Evolutionary conservation across 2,113 vertebrate species (phyloP).

Genomic region (Condylura cristata): DNA sequence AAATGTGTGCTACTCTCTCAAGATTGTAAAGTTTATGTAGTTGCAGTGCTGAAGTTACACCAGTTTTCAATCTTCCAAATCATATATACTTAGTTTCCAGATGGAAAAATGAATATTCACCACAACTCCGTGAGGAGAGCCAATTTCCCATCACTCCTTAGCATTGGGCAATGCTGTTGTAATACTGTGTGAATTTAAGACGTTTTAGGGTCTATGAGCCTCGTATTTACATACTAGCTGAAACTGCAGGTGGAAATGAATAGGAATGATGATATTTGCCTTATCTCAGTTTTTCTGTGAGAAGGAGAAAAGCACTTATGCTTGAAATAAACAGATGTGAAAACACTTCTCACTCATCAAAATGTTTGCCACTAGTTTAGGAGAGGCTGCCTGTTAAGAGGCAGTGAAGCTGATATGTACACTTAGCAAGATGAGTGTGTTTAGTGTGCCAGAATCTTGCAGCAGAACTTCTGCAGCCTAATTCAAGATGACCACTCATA

Average conservation of each 20-base stretch:
- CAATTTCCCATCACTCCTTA: constrained; percentile 61
- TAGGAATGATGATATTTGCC: constrained; percentile 59
- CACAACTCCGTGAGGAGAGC: constrained; percentile 32
- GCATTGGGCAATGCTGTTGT: constrained; percentile 24
- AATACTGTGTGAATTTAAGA: constrained; percentile 58
- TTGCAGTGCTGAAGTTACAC: constrained; percentile 29
- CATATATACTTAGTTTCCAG: constrained; percentile 57
- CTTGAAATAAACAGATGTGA: constrained; percentile 69
- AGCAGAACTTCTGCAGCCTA: not conserved
- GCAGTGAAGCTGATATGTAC: not conserved
- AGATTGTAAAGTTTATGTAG: constrained; percentile 40
- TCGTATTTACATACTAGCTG: constrained; percentile 59
- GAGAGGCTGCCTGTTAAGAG: constrained; percentile 41
- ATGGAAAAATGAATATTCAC: constrained; percentile 75
- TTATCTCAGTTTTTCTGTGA: constrained; percentile 48
- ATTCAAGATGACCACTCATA: constrained; percentile 15
- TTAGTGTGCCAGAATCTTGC: constrained; percentile 2
- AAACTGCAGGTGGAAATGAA: constrained; percentile 60
- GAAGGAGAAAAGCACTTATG: constrained; percentile 53
- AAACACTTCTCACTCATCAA: constrained; percentile 75
- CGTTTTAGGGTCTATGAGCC: constrained; percentile 54
- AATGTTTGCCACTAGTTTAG: constrained; percentile 64
- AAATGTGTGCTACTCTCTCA: not conserved
- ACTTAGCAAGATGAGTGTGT: not conserved
- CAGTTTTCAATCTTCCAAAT: constrained; percentile 58